These are phyloP conservation scores for Trichomycterus rosablanca DNA, from an alignment of 2,113 vertebrate species.

Conservation along the genomic window DNA sequence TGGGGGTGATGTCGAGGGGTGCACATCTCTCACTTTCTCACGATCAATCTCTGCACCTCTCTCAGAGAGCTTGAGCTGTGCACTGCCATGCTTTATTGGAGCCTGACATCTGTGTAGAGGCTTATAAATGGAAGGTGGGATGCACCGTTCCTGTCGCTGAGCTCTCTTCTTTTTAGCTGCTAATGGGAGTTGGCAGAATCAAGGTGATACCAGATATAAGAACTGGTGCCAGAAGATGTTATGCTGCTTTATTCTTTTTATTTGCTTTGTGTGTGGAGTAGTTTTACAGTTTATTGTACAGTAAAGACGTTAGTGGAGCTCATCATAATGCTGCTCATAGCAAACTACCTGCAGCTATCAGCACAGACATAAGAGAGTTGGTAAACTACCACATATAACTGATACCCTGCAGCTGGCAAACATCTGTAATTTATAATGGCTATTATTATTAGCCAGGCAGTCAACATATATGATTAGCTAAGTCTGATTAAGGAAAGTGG, in stretches of 20 bases:
- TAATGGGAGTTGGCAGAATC: not conserved
- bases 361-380: not conserved
- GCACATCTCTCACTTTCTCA: too few species aligned
- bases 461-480: too few species aligned
- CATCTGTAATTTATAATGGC: too few species aligned
- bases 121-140: conserved; percentile 48
- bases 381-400: conserved; percentile 13
- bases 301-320: conserved; percentile 12
- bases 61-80: too few species aligned
- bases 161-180: conserved; percentile 38
- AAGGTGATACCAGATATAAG: not conserved
- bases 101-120: conserved; percentile 30
- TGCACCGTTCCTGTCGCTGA: conserved; percentile 36
- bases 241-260: too few species aligned
- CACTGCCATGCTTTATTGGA: conserved; percentile 34
- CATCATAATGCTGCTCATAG: not conserved
- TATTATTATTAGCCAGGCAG: too few species aligned
- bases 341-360: conserved; percentile 38
- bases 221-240: not conserved
- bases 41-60: not conserved
- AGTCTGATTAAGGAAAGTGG: too few species aligned
- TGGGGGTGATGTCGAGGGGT: too few species aligned
- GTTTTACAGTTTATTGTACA: too few species aligned
- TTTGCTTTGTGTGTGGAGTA: too few species aligned
- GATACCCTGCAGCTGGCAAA: conserved; percentile 1